Evolutionary conservation across 1,140 invertebrate species (phyloP).

Genomic region (Triops cancriformis): DNA sequence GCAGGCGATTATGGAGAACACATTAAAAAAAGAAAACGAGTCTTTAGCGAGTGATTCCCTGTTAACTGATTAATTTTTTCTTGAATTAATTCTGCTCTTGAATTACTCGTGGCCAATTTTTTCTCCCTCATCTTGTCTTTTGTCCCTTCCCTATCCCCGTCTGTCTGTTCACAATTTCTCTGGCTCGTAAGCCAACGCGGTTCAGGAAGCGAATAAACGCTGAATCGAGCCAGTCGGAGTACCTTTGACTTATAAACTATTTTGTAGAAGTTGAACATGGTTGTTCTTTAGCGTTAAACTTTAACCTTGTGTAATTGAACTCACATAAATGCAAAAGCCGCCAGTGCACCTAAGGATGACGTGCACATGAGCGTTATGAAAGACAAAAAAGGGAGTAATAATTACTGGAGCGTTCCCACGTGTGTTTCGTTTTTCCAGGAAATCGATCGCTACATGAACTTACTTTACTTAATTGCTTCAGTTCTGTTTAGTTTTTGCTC

Average conservation of each 20-base stretch:
- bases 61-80: background rate
- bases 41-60: constrained; percentile 6
- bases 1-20: background rate
- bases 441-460: too few species aligned
- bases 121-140: constrained; percentile 5
- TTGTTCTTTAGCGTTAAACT: too few species aligned
- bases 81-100: background rate
- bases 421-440: too few species aligned
- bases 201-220: constrained; percentile 4
- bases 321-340: too few species aligned
- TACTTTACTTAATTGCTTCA: too few species aligned
- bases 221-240: background rate
- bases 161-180: constrained; percentile 13
- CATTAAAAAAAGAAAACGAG: background rate
- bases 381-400: too few species aligned
- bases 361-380: too few species aligned
- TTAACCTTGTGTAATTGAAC: too few species aligned
- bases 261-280: background rate
- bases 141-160: constrained; percentile 12
- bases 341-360: too few species aligned
- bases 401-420: too few species aligned
- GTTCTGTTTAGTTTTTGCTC: too few species aligned
- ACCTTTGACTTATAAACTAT: background rate
- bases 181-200: constrained; percentile 3
- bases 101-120: constrained; percentile 14